Evolutionary conservation across 2,113 vertebrate genomes (phyloP).

Genomic region (Lepus americanus): DNA sequence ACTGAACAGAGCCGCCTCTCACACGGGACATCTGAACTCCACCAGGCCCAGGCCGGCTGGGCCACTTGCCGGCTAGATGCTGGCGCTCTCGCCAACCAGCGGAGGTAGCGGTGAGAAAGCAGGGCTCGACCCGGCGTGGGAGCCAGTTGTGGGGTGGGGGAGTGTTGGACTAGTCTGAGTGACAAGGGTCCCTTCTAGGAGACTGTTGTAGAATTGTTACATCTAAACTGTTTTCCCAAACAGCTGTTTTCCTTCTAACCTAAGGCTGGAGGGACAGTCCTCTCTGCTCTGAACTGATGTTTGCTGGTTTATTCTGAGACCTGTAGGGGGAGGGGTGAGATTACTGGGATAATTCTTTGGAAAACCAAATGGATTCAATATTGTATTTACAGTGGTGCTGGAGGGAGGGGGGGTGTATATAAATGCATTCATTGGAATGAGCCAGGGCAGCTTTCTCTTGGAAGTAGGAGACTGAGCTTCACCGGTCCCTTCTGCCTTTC

Average conservation of each 20-base stretch:
- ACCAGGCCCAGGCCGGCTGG: not conserved
- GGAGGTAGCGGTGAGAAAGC: not conserved
- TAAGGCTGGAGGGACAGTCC: not conserved
- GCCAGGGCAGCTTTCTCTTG: not conserved
- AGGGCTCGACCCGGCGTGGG: rapidly evolving
- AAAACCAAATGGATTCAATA: not conserved
- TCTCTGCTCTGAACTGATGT: constrained; percentile 14
- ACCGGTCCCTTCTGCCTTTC: not conserved
- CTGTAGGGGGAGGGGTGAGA: not conserved
- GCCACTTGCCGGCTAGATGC: not conserved
- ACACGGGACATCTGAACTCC: not conserved
- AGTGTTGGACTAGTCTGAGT: not conserved
- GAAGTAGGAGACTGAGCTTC: not conserved
- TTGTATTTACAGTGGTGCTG: not conserved
- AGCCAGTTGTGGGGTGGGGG: not conserved
- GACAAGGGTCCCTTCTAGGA: not conserved
- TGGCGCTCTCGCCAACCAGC: not conserved
- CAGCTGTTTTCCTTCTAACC: not conserved
- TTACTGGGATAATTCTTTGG: not conserved
- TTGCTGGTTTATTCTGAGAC: not conserved
- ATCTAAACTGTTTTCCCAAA: not conserved
- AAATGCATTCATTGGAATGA: not conserved
- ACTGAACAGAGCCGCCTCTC: not conserved
- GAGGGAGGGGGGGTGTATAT: not conserved
- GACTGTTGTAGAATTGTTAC: not conserved